Base-by-base conservation (phyloP, 2,888 invertebrate genomes). In the Agrypnus murinus region DNA sequence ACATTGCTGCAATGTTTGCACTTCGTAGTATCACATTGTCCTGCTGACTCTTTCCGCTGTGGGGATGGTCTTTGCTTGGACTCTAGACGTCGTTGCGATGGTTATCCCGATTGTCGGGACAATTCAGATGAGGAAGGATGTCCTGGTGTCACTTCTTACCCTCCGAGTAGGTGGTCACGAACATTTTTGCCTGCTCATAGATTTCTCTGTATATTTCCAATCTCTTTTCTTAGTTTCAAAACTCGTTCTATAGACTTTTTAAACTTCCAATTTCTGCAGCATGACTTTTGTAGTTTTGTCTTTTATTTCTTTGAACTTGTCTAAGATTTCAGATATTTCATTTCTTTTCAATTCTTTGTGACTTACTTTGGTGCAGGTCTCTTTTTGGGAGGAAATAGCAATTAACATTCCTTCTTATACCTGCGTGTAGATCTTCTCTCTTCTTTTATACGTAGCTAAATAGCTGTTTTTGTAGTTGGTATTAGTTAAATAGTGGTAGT, bases 1-100 rank as follows among this genome's bases (percentile, higher is more conserved):
- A 55, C 55, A 7, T 14, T 36, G 50, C 55, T 38, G 25, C 36
- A 43, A 48, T 65, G 19, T 65, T n/a, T 43, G 40, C 46, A 58
- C 38, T 25, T 58, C 58, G 5, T 74, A 79, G 79, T 77, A 69
- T 73, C 65, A 60, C 63, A 71, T 36, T 79, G 79, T 71, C 78
- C 77, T 48, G 74, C 65, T 50, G 74, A 72, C 66, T 70, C 77
- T 60, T 84, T 83, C 69, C 77, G 77, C 31, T 72, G 72, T 53
- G 50, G 63, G 31, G 68, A 72, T 40, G 72, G 72, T 12, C 17
- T 69, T 46, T 72, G 72, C 32, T 66, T 72, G 69, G 72, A 72
- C 72, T 83, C 79, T 9, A 85, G 85, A 10, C 89, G 90, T 77
- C 84, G 85, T 63, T 95, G 95, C 80, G 91, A 94, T 80, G 86